These are phyloP conservation scores for Selenia dentaria DNA, from an alignment of 2,888 invertebrate species.

Conservation along the genomic window DNA sequence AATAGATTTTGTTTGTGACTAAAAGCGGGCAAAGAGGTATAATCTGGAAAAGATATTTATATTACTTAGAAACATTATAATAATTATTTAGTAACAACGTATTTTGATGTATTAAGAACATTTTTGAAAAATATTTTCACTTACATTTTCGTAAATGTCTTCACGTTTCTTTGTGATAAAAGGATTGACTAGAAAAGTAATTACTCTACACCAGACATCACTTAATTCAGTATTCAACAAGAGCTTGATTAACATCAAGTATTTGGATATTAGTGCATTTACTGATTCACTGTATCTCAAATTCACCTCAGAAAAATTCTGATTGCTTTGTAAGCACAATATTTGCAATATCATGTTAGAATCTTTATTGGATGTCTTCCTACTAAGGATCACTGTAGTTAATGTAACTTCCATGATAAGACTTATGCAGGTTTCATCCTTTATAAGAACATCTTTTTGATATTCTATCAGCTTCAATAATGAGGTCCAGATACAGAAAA, in stretches of 20 bases:
- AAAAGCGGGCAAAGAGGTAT: constrained; percentile 61
- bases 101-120: too few relatives aligned
- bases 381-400: constrained; percentile 43
- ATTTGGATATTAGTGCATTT: constrained; percentile 51
- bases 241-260: constrained; percentile 48
- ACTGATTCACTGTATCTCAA: constrained; percentile 39
- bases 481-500: constrained; percentile 43
- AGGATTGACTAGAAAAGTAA: constrained; percentile 42
- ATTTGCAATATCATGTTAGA: constrained; percentile 47
- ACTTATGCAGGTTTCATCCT: constrained; percentile 37
- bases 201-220: constrained; percentile 50
- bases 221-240: constrained; percentile 43
- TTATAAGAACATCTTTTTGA: constrained; percentile 44
- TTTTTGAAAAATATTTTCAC: constrained; percentile 16
- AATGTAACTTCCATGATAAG: constrained; percentile 52
- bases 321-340: constrained; percentile 50
- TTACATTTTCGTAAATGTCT: constrained; percentile 44
- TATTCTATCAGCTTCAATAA: constrained; percentile 47
- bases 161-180: constrained; percentile 48
- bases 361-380: constrained; percentile 42
- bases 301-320: constrained; percentile 44
- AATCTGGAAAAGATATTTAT: constrained; percentile 74
- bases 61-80: constrained; percentile 16
- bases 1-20: constrained; percentile 56
- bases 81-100: too few relatives aligned